phyloP scores from a whole-genome alignment of 2,888 invertebrate genomes.

The Apotomis capreana region DNA sequence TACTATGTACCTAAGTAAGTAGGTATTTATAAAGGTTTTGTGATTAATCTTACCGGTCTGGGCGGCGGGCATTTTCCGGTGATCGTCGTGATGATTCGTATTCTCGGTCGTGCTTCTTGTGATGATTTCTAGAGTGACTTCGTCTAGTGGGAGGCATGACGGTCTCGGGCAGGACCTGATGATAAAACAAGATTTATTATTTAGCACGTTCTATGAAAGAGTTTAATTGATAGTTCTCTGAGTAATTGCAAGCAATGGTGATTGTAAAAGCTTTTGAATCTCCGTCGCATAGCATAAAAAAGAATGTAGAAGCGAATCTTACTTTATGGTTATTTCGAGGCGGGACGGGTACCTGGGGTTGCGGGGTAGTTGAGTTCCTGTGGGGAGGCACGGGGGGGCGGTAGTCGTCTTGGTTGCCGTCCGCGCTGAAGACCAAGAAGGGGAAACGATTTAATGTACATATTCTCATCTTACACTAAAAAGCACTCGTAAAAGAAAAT shows the following conservation, averaged over 20 bases:
- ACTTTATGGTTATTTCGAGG: slow-evolving; percentile 78
- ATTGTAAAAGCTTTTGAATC: slow-evolving; percentile 25
- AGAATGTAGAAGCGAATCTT: slow-evolving; percentile 46
- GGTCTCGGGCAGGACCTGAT: slow-evolving; percentile 76
- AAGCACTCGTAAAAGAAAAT: slow-evolving; percentile 14
- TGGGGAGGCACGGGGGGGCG: slow-evolving; percentile 95
- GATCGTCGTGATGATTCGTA: slow-evolving; percentile 70
- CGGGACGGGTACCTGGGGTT: slow-evolving; percentile 67
- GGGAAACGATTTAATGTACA: slow-evolving; percentile 58
- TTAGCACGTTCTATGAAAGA: background rate
- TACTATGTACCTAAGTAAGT: no score
- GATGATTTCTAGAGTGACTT: slow-evolving; percentile 74
- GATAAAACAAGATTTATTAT: background rate
- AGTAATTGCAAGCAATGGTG: background rate
- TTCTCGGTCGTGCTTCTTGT: slow-evolving; percentile 77
- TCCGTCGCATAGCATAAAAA: slow-evolving; percentile 34
- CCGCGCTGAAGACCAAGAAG: slow-evolving; percentile 73
- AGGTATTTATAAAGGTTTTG: no score
- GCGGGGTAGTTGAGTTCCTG: slow-evolving; percentile 86
- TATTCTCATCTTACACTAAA: slow-evolving; percentile 7
- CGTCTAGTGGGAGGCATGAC: slow-evolving; percentile 81
- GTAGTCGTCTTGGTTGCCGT: slow-evolving; percentile 84
- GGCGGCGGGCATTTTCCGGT: slow-evolving; percentile 73
- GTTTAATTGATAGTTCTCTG: background rate
- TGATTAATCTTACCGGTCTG: slow-evolving; percentile 66